phyloP scores from a whole-genome alignment of 2,888 invertebrate species.

The Oligia fasciuncula region DNA sequence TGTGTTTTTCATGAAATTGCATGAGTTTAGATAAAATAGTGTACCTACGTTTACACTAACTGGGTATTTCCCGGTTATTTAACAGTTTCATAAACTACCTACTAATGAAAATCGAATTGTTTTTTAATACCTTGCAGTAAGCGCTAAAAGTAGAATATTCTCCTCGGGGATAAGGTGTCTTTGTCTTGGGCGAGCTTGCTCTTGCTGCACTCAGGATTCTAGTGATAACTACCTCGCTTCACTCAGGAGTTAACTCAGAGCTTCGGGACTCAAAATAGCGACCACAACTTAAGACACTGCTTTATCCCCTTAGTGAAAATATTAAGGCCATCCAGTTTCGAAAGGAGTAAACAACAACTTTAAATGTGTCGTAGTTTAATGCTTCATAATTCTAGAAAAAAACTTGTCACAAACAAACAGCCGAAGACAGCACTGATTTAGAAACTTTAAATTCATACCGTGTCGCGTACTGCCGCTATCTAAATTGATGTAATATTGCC shows the following conservation, averaged over 20 bases:
- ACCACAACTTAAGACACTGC: no score
- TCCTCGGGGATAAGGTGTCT: not conserved
- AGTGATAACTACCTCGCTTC: no score
- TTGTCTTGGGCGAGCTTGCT: not conserved
- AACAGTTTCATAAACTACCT: no score
- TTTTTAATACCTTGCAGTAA: not conserved
- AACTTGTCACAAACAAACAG: not conserved
- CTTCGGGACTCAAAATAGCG: no score
- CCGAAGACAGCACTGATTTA: not conserved
- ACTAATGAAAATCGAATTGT: not conserved
- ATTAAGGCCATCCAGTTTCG: not conserved
- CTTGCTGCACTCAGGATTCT: not conserved
- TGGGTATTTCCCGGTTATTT: no score
- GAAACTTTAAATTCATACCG: conserved; percentile 49
- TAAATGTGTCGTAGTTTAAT: conserved; percentile 21
- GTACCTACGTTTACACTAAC: no score
- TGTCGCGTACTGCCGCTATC: conserved; percentile 43
- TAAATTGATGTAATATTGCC: conserved; percentile 43
- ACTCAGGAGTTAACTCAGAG: no score
- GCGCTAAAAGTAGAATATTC: no score
- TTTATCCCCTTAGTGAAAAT: no score
- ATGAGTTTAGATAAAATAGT: no score
- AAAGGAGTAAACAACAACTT: no score
- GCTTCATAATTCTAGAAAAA: conserved; percentile 28
- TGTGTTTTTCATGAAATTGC: no score